Conservation (phyloP, 1,140 invertebrate genomes). For the Bombus vancouverensis region DNA sequence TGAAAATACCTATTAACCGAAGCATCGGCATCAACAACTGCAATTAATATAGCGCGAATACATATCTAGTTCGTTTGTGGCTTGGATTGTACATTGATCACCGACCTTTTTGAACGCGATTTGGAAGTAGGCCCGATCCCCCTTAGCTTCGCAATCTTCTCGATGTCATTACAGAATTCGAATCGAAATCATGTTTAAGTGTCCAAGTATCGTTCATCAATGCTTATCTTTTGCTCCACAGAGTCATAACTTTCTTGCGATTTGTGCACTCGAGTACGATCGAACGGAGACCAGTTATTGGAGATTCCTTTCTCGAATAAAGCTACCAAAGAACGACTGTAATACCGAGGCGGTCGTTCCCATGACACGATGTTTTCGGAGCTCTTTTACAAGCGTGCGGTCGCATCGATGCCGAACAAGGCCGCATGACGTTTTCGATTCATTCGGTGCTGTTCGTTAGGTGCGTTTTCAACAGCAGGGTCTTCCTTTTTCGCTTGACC, state of each 20-base stretch:
- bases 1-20: constrained; percentile 74
- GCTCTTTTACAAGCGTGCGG: constrained; percentile 9
- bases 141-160: not conserved
- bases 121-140: no score
- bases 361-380: not conserved
- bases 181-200: not conserved
- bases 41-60: constrained; percentile 73
- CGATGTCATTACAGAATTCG: not conserved
- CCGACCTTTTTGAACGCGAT: no score
- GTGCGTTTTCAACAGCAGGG: constrained; percentile 4
- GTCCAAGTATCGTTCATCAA: no score
- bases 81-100: constrained; percentile 9
- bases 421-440: not conserved
- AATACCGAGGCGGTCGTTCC: not conserved
- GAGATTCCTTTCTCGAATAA: not conserved
- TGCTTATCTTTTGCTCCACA: not conserved
- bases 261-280: not conserved
- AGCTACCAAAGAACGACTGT: not conserved
- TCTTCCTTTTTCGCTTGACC: not conserved
- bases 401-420: not conserved
- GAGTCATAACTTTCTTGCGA: not conserved
- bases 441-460: constrained; percentile 25
- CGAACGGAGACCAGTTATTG: not conserved
- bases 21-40: constrained; percentile 61
- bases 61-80: constrained; percentile 68